Base-by-base conservation (phyloP, 1,140 invertebrate genomes). In the Danaus melanippus region DNA sequence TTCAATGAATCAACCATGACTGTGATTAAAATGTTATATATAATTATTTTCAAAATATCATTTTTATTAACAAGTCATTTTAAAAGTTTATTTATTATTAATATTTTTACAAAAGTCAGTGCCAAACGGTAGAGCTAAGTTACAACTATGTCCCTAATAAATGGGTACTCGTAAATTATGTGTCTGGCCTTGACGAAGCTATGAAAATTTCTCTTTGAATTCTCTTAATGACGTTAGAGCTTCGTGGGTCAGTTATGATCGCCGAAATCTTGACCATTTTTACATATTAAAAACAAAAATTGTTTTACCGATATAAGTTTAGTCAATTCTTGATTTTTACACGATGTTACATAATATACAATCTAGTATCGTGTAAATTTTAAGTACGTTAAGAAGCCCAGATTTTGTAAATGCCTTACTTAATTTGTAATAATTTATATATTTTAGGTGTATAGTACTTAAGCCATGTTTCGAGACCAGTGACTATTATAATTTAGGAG, bases 341-440 rank as follows among this genome's bases (percentile, higher is more conserved):
- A 79, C 78, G 82, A 85, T 85, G 75, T 76, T 83, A 78, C 72
- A 72, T 47, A 66, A 49, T 21, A 51, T 60, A 42, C 51, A 47
- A 61, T 76, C 74, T 84, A 81, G 76, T 79, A 77, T 86, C 79
- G 80, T 79, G 81, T 84, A 83, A 83, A 78, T 78, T 63, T 75
- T 56, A 79, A 84, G 75, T 78, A 68, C 75, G 68, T 69, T 84
- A 83, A 84, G 79, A 63, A 84, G 73, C 72, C 77, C 77, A 82
- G 76, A 84, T 79, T 75, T 84, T 85, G 83, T 84, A 84, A 84
- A 86, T 86, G 84, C 84, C 84, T 84, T 86, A 81, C 78, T 85
- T 85, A 84, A 82, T 84, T 84, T 84, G 77, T 84, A 86, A 86
- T 86, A 86, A 86, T 86, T 86, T 86, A 86, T 86, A 84, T 84